phyloP scores from a whole-genome alignment of 1,140 invertebrate genomes.

The Zaprionus nigranus region DNA sequence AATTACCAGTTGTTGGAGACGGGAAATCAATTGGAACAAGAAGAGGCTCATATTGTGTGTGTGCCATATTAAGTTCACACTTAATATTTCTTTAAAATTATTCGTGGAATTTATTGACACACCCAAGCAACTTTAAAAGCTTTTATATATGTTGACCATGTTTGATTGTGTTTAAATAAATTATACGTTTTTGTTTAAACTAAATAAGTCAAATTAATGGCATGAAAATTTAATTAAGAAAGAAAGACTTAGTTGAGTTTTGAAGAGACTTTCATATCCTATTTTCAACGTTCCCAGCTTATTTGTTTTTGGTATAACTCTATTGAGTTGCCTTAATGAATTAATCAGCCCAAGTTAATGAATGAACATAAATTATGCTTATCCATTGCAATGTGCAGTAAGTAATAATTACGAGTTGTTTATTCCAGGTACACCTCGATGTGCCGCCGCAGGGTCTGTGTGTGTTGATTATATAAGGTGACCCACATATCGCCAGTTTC shows the following conservation, averaged over 20 bases:
- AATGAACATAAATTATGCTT: neutral
- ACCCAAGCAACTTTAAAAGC: no score
- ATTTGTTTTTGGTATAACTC: neutral
- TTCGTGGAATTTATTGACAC: no score
- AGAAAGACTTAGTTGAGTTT: no score
- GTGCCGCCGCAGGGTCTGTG: neutral
- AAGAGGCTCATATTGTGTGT: neutral
- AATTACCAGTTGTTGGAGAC: neutral
- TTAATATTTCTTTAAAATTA: no score
- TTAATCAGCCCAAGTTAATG: neutral
- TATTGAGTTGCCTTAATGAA: neutral
- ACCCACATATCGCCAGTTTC: slow-evolving; percentile 25
- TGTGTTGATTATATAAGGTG: slow-evolving; percentile 28
- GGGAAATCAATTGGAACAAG: neutral
- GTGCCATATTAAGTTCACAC: no score
- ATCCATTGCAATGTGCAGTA: neutral
- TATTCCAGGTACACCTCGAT: neutral
- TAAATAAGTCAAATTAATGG: no score
- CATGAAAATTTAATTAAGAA: no score
- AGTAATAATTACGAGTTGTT: slow-evolving; percentile 7
- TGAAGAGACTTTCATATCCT: no score
- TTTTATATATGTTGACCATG: no score
- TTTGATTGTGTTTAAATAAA: no score
- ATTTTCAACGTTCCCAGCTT: no score
- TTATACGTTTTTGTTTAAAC: no score